A percentile compares a stretch with the other conserved stretches of the same genome.
Conservation (phyloP, 2,888 invertebrate species). For the Nephrotoma guestfalica region DNA sequence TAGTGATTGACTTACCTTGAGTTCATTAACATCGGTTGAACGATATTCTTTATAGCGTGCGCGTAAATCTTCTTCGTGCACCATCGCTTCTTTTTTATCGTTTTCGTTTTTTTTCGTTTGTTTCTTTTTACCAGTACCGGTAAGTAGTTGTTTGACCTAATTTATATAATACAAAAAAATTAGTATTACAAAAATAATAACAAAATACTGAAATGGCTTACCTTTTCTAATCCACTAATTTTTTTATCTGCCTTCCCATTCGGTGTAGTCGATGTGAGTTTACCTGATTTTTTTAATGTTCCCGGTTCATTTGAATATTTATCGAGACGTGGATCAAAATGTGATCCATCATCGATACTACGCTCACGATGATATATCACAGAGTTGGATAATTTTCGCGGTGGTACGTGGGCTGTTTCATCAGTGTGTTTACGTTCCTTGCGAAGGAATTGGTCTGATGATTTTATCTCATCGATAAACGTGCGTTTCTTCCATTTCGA, state of each 20-base stretch:
- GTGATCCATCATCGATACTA: slow-evolving; percentile 51
- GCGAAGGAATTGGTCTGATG: slow-evolving; percentile 51
- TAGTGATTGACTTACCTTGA: slow-evolving; percentile 27
- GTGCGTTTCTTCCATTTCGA: slow-evolving; percentile 33
- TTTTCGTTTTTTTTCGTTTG: slow-evolving; percentile 17
- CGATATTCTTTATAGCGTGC: slow-evolving; percentile 43
- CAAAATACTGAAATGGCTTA: slow-evolving; percentile 21
- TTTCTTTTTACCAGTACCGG: slow-evolving; percentile 48
- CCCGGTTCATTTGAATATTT: slow-evolving; percentile 38
- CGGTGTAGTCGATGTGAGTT: slow-evolving; percentile 15
- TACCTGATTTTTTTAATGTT: slow-evolving; percentile 13
- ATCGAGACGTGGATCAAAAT: slow-evolving; percentile 47
- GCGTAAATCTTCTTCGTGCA: slow-evolving; percentile 39
- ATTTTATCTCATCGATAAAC: slow-evolving; percentile 52
- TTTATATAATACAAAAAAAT: slow-evolving; percentile 10
- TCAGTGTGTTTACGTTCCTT: slow-evolving; percentile 62
- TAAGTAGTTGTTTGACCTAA: slow-evolving; percentile 60
- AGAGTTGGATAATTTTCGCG: slow-evolving; percentile 36
- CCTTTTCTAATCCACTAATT: slow-evolving; percentile 57
- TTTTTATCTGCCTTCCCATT: slow-evolving; percentile 39
- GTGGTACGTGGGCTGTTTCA: slow-evolving; percentile 29
- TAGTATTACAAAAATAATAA: not conserved
- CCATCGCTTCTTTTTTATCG: slow-evolving; percentile 31
- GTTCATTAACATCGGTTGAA: slow-evolving; percentile 35
- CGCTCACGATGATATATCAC: slow-evolving; percentile 37